Evolutionary conservation across 2,797 vertebrate species (phyloP), one percentile per base, ranked within the genome.

Genomic region (Lithobates sylvaticus): DNA sequence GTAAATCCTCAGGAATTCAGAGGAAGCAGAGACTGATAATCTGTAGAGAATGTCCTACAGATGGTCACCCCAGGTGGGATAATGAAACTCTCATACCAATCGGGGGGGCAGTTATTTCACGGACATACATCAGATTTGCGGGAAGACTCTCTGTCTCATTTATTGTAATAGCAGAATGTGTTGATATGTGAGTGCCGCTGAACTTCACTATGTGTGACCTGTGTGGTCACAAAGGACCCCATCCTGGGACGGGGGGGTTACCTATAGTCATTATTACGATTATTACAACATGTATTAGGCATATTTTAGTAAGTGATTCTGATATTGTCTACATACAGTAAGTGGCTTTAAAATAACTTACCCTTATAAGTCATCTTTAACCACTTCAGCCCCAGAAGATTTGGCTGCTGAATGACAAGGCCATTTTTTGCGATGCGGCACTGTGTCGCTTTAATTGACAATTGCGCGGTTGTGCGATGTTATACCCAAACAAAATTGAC

Each of bases 11-110:
- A 58, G 68, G 69, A 81, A 81, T 50, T 32, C 69, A 73, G 34
- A n/a, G 79, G 54, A 72, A 58, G 39, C 69, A 39, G 47, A 32
- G 47, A 61, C 79, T 27, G 47, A 54, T 72, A 81, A 58, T 61
- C 68, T 71, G 77, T 44, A 58, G 68, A 70, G 68, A 80, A 80
- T 80, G 79, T 32, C 79, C 71, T 81, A 26, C 79, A 81, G 79
- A 81, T 71, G 79, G 79, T 81, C 69, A 73, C 69, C 69, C 47
- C 34, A 72, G 79, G 79, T 81, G 79, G 68, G 69, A 81, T n/a
- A 81, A 50, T 47, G 65, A 67, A 29, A 29, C 65, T 67, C 3
- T 67, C 13, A 27, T 12, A 18, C 3, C 26, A 1, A 29, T 29
- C 27, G 1, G 27, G 27, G 29, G 29, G 65, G 65, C 12, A n/a